phyloP scores from a whole-genome alignment of 2,888 invertebrate genomes.

The Agriotes lineatus region DNA sequence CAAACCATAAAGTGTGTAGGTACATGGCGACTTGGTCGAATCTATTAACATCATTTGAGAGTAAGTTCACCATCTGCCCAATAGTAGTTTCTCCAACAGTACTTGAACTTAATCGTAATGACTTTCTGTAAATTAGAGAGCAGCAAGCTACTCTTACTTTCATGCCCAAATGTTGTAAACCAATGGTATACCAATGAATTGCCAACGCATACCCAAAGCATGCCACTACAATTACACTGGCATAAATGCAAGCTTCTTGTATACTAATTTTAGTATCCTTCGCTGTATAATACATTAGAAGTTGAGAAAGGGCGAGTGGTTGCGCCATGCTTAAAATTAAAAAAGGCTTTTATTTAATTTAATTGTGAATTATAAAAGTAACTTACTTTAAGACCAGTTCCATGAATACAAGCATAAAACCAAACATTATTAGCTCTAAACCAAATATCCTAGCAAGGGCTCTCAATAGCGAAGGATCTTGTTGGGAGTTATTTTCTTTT shows the following conservation, averaged over 20 bases:
- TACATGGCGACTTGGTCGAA: slow-evolving; percentile 86
- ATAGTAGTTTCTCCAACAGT: slow-evolving; percentile 83
- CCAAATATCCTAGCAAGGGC: slow-evolving; percentile 55
- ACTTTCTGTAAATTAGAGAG: slow-evolving; percentile 85
- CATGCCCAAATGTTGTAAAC: slow-evolving; percentile 85
- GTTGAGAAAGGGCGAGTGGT: slow-evolving; percentile 66
- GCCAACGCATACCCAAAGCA: slow-evolving; percentile 78
- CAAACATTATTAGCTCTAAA: slow-evolving; percentile 49
- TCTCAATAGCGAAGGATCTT: slow-evolving; percentile 50
- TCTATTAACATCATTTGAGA: slow-evolving; percentile 90
- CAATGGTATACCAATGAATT: slow-evolving; percentile 85
- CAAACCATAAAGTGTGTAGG: slow-evolving; percentile 85
- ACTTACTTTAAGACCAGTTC: slow-evolving; percentile 51
- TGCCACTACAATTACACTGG: slow-evolving; percentile 77
- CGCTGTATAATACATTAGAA: slow-evolving; percentile 73
- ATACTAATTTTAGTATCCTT: slow-evolving; percentile 60
- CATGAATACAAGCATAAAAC: slow-evolving; percentile 45
- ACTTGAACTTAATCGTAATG: slow-evolving; percentile 78
- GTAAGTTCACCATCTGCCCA: slow-evolving; percentile 68
- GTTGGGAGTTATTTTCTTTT: slow-evolving; percentile 45
- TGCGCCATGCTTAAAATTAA: slow-evolving; percentile 47
- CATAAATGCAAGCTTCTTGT: slow-evolving; percentile 80
- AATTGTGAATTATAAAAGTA: too few species aligned
- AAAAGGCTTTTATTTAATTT: too few species aligned
- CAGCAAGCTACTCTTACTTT: slow-evolving; percentile 85